Base-by-base conservation (phyloP, 2,113 vertebrate genomes). In the Bufo gargarizans region DNA sequence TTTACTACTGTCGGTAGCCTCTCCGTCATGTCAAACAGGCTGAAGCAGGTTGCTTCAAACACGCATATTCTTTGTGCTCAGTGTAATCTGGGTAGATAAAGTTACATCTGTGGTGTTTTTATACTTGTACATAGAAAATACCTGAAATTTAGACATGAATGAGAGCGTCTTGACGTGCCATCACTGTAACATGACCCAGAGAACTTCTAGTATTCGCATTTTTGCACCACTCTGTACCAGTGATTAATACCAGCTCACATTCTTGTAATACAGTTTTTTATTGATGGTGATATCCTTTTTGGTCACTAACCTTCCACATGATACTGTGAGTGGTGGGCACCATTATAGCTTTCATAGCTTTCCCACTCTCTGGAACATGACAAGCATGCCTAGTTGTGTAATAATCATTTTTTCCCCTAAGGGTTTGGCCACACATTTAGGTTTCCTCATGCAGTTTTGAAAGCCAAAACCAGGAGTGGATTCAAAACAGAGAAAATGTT, bases 181-280 rank as follows among this genome's bases (percentile, higher is more conserved):
- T 71, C 49, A 72, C 82, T n/a, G 81, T 69, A 56, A 50, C 65
- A 71, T 58, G 83, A 58, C 19, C 49, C 45, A 33, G 47, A 58
- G 53, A 43, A 33, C 67, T 58, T 19, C 5, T 53, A 74, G 50
- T 74, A 20, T 20, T 72, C 65, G 56, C 61, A 53, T 84, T 69
- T 83, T 67, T 71, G 17, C 9, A 69, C 61, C 43, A 84, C 49
- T 19, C 0, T 43, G 14, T 22, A 22, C 17, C 13, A 45, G 10
- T 77, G 72, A 59, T 77, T 77, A 63, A 86, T 65, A 13, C 12
- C 72, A 86, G 22, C 74, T 19, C 53, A 45, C 50, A 77, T 76
- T 49, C 33, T 19, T 85, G 6, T 17, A 22, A 16, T 7, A 53
- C 50, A 33, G 17, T 22, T 76, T 1, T 61, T 58, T 20, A 74